Percentiles rank a stretch among this genome's conserved stretches.
phyloP scores from a whole-genome alignment of 2,113 vertebrate genomes.

The Trichechus manatus region DNA sequence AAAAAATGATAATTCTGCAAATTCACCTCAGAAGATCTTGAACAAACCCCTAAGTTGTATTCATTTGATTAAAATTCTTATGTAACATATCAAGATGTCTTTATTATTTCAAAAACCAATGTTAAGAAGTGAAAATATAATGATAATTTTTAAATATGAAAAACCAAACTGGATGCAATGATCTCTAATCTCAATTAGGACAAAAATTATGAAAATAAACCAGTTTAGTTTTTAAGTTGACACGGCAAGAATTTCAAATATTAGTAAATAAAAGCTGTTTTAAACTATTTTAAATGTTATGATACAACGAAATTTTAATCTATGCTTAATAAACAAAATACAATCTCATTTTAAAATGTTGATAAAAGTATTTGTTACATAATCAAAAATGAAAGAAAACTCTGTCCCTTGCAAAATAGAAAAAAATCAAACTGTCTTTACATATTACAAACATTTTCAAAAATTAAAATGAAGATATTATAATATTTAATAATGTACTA shows the following conservation, averaged over 20 bases:
- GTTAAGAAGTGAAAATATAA: background rate
- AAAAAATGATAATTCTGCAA: slow-evolving; percentile 15
- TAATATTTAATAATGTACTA: background rate
- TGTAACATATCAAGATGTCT: background rate
- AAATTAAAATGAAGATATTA: background rate
- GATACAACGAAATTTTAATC: background rate
- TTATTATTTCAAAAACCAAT: slow-evolving; percentile 26
- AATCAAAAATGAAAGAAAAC: background rate
- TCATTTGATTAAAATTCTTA: background rate
- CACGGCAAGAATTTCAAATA: slow-evolving; percentile 16
- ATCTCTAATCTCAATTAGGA: background rate
- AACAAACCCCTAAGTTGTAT: background rate
- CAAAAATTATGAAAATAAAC: slow-evolving; percentile 1
- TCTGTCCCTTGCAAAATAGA: background rate
- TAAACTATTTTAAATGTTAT: background rate
- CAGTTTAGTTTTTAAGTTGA: slow-evolving; percentile 1
- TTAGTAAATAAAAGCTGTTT: slow-evolving; percentile 14
- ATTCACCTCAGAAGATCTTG: slow-evolving; percentile 16
- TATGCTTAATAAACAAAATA: background rate
- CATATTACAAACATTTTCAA: background rate
- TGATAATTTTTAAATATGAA: background rate
- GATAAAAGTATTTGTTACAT: background rate
- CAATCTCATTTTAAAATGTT: slow-evolving; percentile 14
- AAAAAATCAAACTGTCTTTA: background rate
- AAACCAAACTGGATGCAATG: background rate